phyloP scores from a whole-genome alignment of 1,140 invertebrate genomes.

The Condylostylus longicornis region DNA sequence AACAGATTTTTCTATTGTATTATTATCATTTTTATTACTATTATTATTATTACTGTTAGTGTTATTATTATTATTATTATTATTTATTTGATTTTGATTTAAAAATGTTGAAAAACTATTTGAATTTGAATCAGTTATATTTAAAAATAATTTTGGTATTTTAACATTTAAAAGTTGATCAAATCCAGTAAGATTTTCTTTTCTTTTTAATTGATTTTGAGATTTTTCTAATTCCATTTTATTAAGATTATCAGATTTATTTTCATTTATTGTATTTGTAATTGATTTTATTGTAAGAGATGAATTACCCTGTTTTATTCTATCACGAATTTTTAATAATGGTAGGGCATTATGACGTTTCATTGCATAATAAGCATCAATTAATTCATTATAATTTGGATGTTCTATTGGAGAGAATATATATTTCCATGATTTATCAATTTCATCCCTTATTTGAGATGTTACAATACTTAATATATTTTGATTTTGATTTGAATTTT shows the following conservation, averaged over 20 bases:
- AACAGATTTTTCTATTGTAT: slow-evolving; percentile 14
- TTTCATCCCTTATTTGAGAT: slow-evolving; percentile 29
- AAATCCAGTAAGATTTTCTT: no score
- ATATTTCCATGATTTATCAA: slow-evolving; percentile 34
- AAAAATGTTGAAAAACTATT: no score
- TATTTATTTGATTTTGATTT: neutral
- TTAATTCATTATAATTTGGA: slow-evolving; percentile 33
- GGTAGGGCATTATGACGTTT: slow-evolving; percentile 18
- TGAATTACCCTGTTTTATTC: slow-evolving; percentile 11
- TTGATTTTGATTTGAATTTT: slow-evolving; percentile 30
- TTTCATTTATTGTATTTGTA: neutral
- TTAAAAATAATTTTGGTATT: no score
- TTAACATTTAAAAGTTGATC: no score
- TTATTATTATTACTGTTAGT: neutral
- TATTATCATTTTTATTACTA: slow-evolving; percentile 4
- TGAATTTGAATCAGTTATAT: no score
- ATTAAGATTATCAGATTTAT: neutral
- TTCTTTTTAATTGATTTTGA: no score
- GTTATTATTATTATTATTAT: neutral
- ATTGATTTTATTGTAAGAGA: slow-evolving; percentile 3
- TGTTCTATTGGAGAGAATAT: slow-evolving; percentile 34
- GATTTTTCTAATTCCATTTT: no score
- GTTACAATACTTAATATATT: no score
- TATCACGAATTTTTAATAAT: slow-evolving; percentile 15
- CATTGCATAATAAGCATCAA: slow-evolving; percentile 29